Conservation (phyloP, 2,797 vertebrate species). For the Agapornis canus region DNA sequence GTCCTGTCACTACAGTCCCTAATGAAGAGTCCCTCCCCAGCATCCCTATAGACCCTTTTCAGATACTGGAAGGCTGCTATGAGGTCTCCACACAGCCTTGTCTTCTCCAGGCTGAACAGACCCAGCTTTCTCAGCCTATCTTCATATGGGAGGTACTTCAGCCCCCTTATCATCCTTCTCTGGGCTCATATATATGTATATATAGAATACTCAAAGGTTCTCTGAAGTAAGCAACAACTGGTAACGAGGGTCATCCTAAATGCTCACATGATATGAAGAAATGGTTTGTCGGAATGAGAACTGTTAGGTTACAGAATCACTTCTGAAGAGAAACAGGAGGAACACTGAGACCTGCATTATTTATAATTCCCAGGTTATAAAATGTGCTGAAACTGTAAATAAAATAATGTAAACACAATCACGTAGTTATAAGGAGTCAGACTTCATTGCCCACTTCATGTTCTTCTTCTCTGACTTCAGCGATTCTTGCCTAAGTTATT, state of each 20-base stretch:
- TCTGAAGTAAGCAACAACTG: neutral
- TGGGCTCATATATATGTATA: neutral
- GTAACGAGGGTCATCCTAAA: neutral
- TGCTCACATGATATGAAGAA: neutral
- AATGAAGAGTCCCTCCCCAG: too few species aligned
- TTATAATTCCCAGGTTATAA: neutral
- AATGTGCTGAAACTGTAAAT: neutral
- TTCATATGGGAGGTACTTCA: neutral
- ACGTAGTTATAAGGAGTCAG: neutral
- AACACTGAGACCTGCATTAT: neutral
- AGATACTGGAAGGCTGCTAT: neutral
- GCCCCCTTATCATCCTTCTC: neutral
- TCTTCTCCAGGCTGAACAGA: neutral
- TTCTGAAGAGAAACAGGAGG: neutral
- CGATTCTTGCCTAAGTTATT: neutral
- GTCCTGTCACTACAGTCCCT: too few species aligned
- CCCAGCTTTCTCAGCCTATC: neutral
- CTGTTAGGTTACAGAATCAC: neutral
- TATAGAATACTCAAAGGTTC: neutral
- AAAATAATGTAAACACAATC: neutral
- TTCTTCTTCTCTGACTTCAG: neutral
- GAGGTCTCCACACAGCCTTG: neutral
- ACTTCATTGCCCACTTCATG: neutral
- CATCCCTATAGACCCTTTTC: neutral
- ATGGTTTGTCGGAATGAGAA: neutral